Evolutionary conservation across 2,888 invertebrate species (phyloP).

Genomic region (Oscheius sp.): DNA sequence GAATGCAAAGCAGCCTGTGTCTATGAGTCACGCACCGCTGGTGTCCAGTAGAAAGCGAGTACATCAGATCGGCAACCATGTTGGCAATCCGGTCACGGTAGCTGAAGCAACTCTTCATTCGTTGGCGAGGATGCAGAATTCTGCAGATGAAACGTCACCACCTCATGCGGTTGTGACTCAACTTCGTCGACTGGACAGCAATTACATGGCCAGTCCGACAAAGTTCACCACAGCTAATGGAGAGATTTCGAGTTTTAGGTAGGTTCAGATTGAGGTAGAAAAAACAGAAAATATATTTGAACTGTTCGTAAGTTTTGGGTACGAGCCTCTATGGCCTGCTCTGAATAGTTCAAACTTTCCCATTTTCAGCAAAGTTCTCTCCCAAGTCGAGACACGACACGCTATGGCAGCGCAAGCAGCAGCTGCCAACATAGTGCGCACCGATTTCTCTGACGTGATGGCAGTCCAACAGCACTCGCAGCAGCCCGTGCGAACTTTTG

Average conservation of each 20-base stretch:
- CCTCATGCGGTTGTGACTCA: slow-evolving; percentile 43
- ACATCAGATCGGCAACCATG: slow-evolving; percentile 32
- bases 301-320: not conserved
- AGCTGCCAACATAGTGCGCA: not conserved
- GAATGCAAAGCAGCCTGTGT: slow-evolving; percentile 12
- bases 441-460: slow-evolving; percentile 34
- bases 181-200: slow-evolving; percentile 42
- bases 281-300: too few relatives aligned
- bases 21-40: slow-evolving; percentile 52
- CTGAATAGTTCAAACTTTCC: too few relatives aligned
- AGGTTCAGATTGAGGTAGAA: too few relatives aligned
- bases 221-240: slow-evolving; percentile 60
- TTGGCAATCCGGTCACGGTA: slow-evolving; percentile 6
- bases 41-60: slow-evolving; percentile 51
- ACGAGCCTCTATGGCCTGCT: not conserved
- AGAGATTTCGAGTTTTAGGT: slow-evolving; percentile 58
- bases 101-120: slow-evolving; percentile 18
- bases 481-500: slow-evolving; percentile 51
- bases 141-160: slow-evolving; percentile 40
- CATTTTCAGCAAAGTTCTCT: slow-evolving; percentile 38
- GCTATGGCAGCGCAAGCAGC: slow-evolving; percentile 16
- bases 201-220: slow-evolving; percentile 57
- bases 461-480: slow-evolving; percentile 41
- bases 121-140: slow-evolving; percentile 9
- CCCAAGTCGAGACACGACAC: slow-evolving; percentile 37